Conservation (phyloP, 1,140 invertebrate genomes). For the Aphidius ervi region DNA sequence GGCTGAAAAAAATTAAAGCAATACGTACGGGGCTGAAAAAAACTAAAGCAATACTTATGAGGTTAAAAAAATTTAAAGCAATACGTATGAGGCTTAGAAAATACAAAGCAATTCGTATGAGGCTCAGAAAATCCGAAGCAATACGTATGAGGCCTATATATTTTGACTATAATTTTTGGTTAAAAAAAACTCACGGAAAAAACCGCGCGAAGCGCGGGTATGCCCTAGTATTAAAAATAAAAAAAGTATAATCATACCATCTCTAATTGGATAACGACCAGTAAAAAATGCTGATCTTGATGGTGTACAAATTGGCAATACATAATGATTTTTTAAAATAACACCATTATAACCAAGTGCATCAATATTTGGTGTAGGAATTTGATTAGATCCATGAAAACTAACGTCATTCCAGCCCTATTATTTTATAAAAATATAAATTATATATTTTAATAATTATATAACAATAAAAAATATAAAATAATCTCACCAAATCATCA, state of each 20-base stretch:
- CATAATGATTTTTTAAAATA: constrained; percentile 61
- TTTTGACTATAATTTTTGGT: too few species aligned
- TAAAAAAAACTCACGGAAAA: too few species aligned
- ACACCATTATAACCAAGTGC: constrained; percentile 60
- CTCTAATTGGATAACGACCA: constrained; percentile 61
- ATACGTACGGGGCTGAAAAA: too few species aligned
- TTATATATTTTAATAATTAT: background rate
- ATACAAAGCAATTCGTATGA: too few species aligned
- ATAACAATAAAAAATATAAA: background rate
- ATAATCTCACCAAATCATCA: constrained; percentile 56
- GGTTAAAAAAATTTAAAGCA: too few species aligned
- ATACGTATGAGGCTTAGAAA: too few species aligned
- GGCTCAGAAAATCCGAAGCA: too few species aligned
- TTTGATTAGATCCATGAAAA: constrained; percentile 66
- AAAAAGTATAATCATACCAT: constrained; percentile 39
- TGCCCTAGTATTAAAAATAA: too few species aligned
- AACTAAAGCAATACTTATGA: too few species aligned
- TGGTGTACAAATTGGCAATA: constrained; percentile 58
- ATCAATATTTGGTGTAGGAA: constrained; percentile 67
- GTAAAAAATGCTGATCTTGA: constrained; percentile 62
- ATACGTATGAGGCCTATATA: too few species aligned
- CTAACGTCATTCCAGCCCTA: constrained; percentile 72
- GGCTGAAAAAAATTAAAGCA: too few species aligned
- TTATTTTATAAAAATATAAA: constrained; percentile 18
- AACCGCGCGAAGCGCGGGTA: too few species aligned